Conservation (phyloP, 1,140 invertebrate species). For the Thereuonema tuberculata region DNA sequence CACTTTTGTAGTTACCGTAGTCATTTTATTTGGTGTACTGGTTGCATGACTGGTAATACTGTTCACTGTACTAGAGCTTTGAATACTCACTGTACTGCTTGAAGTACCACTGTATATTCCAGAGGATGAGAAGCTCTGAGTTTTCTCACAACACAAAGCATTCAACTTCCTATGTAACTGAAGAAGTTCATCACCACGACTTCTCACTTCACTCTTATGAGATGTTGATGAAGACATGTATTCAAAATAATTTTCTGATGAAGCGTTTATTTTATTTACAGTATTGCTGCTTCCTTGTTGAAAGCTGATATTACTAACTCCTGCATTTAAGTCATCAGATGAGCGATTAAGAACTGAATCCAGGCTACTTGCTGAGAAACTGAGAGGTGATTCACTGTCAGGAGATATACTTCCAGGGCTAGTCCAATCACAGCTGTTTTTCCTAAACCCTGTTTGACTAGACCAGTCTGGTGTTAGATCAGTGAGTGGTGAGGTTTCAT, state of each 20-base stretch:
- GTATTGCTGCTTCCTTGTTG: background rate
- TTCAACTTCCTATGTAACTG: background rate
- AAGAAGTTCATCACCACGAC: background rate
- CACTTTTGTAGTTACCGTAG: background rate
- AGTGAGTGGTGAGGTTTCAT: background rate
- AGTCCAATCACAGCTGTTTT: conserved; percentile 13
- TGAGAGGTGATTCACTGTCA: conserved; percentile 16
- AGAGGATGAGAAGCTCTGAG: background rate
- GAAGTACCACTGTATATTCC: background rate
- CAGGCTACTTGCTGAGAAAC: conserved; percentile 53
- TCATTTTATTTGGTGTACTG: background rate
- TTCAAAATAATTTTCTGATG: background rate
- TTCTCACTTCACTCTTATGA: background rate
- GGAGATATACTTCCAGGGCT: conserved; percentile 15
- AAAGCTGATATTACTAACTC: background rate
- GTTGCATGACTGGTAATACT: background rate
- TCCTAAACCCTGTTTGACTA: conserved; percentile 8
- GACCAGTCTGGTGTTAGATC: background rate
- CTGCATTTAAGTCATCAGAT: conserved; percentile 42
- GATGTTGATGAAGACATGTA: background rate
- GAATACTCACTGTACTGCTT: background rate
- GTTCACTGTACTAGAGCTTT: background rate
- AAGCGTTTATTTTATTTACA: background rate
- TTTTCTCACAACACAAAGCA: background rate
- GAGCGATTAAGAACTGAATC: conserved; percentile 72